Evolutionary conservation across 2,888 invertebrate species (phyloP).

Genomic region (Cantharis rustica): DNA sequence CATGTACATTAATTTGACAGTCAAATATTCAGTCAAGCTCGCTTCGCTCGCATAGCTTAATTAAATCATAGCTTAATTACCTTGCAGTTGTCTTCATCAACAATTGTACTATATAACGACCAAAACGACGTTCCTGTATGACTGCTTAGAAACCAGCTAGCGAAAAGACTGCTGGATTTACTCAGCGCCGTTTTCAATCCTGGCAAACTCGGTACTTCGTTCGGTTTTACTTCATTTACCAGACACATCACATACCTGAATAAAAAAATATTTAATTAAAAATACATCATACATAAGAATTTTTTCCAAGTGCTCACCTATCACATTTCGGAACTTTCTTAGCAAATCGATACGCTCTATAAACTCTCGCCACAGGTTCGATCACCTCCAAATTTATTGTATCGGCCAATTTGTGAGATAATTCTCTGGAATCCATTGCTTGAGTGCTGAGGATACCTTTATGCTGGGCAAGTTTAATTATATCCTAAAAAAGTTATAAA

Average conservation of each 20-base stretch:
- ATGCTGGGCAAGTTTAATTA: constrained; percentile 71
- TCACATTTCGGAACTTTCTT: constrained; percentile 73
- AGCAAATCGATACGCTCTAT: constrained; percentile 79
- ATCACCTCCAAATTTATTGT: constrained; percentile 82
- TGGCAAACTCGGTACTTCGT: constrained; percentile 62
- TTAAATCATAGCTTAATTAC: constrained; percentile 53
- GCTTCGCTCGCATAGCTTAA: too few relatives aligned
- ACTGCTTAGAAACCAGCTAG: constrained; percentile 77
- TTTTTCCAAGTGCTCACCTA: constrained; percentile 48
- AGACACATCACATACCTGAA: constrained; percentile 73
- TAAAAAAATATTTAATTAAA: constrained; percentile 10
- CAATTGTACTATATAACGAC: constrained; percentile 77
- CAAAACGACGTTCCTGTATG: constrained; percentile 77
- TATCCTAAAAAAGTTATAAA: constrained; percentile 60
- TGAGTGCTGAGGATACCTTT: constrained; percentile 65
- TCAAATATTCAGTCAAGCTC: too few relatives aligned
- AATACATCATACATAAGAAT: not conserved
- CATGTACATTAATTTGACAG: too few relatives aligned
- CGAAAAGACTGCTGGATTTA: constrained; percentile 74
- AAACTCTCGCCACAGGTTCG: constrained; percentile 80
- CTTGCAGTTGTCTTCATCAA: constrained; percentile 73
- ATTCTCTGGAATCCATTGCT: constrained; percentile 68
- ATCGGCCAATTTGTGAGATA: constrained; percentile 77
- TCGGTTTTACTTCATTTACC: constrained; percentile 69
- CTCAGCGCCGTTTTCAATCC: constrained; percentile 74